Evolutionary conservation across 1,140 invertebrate genomes (phyloP), one percentile per base, ranked within the genome.

Genomic region (Drosophila orena): DNA sequence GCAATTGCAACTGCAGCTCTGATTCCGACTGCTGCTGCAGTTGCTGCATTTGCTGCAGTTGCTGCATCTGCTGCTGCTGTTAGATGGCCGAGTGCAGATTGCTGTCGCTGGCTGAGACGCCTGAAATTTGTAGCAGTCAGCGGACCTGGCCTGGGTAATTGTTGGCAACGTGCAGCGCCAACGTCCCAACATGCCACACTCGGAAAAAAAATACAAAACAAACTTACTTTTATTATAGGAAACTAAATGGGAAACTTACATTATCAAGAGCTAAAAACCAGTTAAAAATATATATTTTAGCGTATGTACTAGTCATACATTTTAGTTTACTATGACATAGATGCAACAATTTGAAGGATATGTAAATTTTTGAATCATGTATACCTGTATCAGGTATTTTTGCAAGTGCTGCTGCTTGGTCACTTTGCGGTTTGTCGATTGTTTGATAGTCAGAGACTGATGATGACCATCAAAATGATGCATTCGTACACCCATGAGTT

Each of bases 401-500:
- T 50, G 20, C 27, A 20, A 20, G 49, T 81, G 64, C 77, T 53
- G 46, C 58, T 43, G 50, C 15, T 34, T 35, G 60, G 57, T 50
- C 40, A 49, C 50, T 42, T 61, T 40, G 37, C 55, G 44, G 62
- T 17, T 66, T 64, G 84, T 74, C 78, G 80, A 84, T 89, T 89
- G 85, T 77, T 89, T 89, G 84, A 89, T 89, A 81, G 85, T 79
- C 85, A 90, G 85, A 90, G 85, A 90, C 85, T 90, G 85, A 90
- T 90, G 85, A 90, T 90, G 85, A 90, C 85, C 85, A 90, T 90
- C 85, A 90, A 83, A 90, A 90, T 90, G 85, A 90, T 90, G 85
- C 85, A 90, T 90, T 90, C 83, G 85, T 90, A 90, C 85, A 90
- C 85, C 85, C 85, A 90, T 85, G 85, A 90, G 81, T 90, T 90